A percentile compares a stretch with the other conserved stretches of the same genome.
Evolutionary conservation across 2,888 invertebrate genomes (phyloP).

Genomic region (Leptinotarsa rubiginosa): DNA sequence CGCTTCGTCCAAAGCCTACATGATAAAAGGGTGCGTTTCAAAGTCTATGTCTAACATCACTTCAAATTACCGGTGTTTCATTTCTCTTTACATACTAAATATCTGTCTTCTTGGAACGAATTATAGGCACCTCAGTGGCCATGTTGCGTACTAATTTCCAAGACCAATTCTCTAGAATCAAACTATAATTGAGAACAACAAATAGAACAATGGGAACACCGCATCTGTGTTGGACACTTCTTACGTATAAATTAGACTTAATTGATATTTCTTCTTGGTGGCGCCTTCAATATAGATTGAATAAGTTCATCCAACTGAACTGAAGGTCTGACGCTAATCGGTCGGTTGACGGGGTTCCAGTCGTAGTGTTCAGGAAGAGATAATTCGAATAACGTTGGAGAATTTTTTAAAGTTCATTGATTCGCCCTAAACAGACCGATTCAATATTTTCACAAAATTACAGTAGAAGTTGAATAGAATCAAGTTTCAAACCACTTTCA

Average conservation of each 20-base stretch:
- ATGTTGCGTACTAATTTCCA: background rate
- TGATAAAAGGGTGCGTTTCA: too few relatives aligned
- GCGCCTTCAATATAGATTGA: background rate
- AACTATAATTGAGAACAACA: background rate
- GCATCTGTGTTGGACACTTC: slow-evolving; percentile 3
- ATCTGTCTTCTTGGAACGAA: background rate
- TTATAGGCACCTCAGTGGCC: background rate
- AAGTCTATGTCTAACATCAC: too few relatives aligned
- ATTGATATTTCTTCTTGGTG: background rate
- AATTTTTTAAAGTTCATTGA: too few relatives aligned
- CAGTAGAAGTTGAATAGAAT: too few relatives aligned
- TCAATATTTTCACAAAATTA: too few relatives aligned
- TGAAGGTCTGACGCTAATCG: background rate
- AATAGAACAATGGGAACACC: background rate
- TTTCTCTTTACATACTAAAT: too few relatives aligned
- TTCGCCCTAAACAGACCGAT: too few relatives aligned
- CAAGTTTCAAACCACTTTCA: too few relatives aligned
- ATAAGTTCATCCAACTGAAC: slow-evolving; percentile 1
- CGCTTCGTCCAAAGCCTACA: too few relatives aligned
- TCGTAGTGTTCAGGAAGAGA: background rate
- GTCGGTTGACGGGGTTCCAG: background rate
- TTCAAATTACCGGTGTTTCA: too few relatives aligned
- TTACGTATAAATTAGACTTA: background rate
- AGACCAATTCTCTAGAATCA: background rate
- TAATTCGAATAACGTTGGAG: background rate